phyloP scores from a whole-genome alignment of 2,888 invertebrate species.

The Venusia cambrica region DNA sequence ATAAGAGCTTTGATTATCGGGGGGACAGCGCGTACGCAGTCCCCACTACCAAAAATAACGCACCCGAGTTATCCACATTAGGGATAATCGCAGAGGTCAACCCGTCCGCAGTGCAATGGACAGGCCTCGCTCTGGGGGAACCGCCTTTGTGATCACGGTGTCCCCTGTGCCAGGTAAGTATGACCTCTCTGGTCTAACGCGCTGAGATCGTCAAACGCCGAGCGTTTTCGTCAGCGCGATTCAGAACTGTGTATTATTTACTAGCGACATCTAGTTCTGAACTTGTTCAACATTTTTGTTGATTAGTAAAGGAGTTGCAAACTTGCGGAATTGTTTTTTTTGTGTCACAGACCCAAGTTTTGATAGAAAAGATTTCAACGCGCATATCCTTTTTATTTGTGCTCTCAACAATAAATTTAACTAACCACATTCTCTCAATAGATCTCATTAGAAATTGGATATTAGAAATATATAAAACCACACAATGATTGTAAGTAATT shows the following conservation, averaged over 20 bases:
- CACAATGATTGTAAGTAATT: no score
- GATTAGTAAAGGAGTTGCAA: no score
- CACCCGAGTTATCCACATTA: slow-evolving; percentile 19
- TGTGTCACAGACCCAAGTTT: no score
- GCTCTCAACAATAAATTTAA: no score
- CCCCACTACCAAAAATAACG: slow-evolving; percentile 17
- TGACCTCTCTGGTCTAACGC: neutral
- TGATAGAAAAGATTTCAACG: slow-evolving; percentile 9
- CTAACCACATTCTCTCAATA: no score
- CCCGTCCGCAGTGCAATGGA: slow-evolving; percentile 9
- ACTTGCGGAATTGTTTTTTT: no score
- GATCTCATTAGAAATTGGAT: no score
- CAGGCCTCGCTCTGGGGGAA: slow-evolving; percentile 18
- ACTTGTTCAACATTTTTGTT: slow-evolving; percentile 1
- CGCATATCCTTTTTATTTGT: no score
- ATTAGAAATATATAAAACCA: no score
- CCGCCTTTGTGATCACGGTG: slow-evolving; percentile 19
- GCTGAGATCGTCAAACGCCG: slow-evolving; percentile 1
- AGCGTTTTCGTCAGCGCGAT: slow-evolving; percentile 17
- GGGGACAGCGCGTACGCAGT: slow-evolving; percentile 19
- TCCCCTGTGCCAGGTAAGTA: slow-evolving; percentile 21
- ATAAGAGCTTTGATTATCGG: no score
- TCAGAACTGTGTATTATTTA: slow-evolving; percentile 6
- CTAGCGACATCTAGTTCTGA: slow-evolving; percentile 12
- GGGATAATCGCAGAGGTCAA: slow-evolving; percentile 17